These are phyloP conservation scores for Pseudomyrmex gracilis DNA, from an alignment of 1,140 invertebrate species.

Conservation along the genomic window DNA sequence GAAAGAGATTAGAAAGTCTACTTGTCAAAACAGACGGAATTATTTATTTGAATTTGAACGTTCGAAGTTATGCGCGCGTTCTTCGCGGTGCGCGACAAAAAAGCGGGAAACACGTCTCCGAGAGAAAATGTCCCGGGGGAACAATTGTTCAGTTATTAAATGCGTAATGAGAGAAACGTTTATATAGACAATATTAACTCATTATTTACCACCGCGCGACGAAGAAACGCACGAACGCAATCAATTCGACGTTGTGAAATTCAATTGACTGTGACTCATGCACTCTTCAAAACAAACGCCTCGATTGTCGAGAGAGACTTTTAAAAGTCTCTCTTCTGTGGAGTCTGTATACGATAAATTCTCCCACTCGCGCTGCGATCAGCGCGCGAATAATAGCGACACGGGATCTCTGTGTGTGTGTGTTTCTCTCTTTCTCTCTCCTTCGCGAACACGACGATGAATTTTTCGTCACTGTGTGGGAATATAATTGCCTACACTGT, in stretches of 20 bases:
- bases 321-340: constrained; percentile 5
- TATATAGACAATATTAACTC: too few species aligned
- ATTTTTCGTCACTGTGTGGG: constrained; percentile 2
- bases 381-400: constrained; percentile 29
- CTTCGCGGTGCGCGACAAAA: too few species aligned
- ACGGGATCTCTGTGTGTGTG: neutral
- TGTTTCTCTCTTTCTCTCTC: constrained; percentile 5
- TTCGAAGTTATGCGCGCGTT: neutral
- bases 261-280: constrained; percentile 47
- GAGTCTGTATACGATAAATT: constrained; percentile 30
- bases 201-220: too few species aligned
- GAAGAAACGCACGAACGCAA: too few species aligned
- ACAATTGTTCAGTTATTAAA: too few species aligned
- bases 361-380: constrained; percentile 42
- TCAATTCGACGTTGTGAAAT: constrained; percentile 34
- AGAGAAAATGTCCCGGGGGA: too few species aligned
- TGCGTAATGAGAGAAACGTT: too few species aligned
- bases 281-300: constrained; percentile 47
- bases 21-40: constrained; percentile 12
- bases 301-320: constrained; percentile 47
- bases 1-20: constrained; percentile 9
- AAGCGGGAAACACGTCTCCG: neutral
- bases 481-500: constrained; percentile 37
- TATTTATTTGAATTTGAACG: neutral
- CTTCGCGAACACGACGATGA: neutral